These are phyloP conservation scores for Pipistrellus kuhlii DNA, from an alignment of 2,797 vertebrate genomes.

Conservation along the genomic window DNA sequence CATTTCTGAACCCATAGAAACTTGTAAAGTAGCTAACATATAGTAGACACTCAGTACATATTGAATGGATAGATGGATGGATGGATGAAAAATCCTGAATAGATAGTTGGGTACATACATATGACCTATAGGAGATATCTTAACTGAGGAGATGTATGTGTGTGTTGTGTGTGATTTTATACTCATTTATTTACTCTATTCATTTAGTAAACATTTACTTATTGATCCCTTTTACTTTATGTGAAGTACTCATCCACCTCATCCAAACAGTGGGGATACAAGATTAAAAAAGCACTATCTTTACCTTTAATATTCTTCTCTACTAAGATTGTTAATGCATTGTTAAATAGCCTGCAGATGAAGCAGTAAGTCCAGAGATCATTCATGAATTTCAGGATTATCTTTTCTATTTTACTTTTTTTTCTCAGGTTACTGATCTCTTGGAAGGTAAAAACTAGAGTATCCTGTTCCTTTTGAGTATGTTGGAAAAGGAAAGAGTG, in stretches of 20 bases:
- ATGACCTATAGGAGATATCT: background rate
- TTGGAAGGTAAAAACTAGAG: background rate
- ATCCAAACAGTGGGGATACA: background rate
- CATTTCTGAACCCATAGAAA: background rate
- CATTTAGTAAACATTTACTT: slow-evolving; percentile 46
- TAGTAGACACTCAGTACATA: background rate
- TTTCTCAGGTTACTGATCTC: background rate
- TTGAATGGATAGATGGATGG: background rate
- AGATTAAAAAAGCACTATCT: slow-evolving; percentile 13
- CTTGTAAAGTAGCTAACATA: background rate
- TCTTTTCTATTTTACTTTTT: slow-evolving; percentile 56
- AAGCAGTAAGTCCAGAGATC: slow-evolving; percentile 36
- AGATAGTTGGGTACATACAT: background rate
- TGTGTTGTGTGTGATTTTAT: background rate
- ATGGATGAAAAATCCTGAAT: background rate
- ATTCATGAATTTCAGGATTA: slow-evolving; percentile 44
- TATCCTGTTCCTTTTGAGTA: background rate
- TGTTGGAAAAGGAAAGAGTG: background rate
- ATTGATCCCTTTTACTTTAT: background rate
- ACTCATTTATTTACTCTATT: slow-evolving; percentile 39
- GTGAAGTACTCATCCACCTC: background rate
- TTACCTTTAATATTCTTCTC: slow-evolving; percentile 7
- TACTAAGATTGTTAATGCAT: slow-evolving; percentile 39
- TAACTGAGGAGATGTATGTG: background rate
- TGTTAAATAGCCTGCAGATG: background rate